These are phyloP conservation scores for Listronotus oregonensis DNA, from an alignment of 1,140 invertebrate species.

Conservation along the genomic window DNA sequence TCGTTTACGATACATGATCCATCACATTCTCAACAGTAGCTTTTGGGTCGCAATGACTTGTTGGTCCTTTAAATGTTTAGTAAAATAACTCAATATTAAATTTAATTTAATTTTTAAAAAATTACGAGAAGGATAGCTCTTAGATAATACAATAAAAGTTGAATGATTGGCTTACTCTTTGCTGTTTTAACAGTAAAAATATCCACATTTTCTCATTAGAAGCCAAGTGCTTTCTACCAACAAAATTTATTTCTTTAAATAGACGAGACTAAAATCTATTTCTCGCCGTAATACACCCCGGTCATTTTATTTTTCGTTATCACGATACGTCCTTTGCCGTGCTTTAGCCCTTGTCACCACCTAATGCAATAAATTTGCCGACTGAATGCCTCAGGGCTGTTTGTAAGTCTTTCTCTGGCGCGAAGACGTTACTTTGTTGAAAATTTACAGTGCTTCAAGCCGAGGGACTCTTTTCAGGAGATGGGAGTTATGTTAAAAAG, in stretches of 20 bases:
- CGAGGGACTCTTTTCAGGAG: conserved; percentile 12
- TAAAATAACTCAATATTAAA: no score
- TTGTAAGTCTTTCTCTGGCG: conserved; percentile 41
- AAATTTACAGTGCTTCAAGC: conserved; percentile 34
- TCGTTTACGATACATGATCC: no score
- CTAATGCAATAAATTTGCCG: conserved; percentile 54
- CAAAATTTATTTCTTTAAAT: background rate
- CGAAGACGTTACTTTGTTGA: conserved; percentile 28
- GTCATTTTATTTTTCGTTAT: conserved; percentile 52
- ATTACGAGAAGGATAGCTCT: no score
- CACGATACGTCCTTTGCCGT: conserved; percentile 49
- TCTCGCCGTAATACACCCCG: conserved; percentile 25
- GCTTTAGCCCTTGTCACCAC: conserved; percentile 53
- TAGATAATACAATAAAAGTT: no score
- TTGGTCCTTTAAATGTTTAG: no score
- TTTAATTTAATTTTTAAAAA: no score
- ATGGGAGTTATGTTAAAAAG: conserved; percentile 27
- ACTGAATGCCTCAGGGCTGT: conserved; percentile 46
- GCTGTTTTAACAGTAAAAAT: no score
- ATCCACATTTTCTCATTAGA: no score
- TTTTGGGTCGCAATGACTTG: no score
- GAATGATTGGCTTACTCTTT: no score
- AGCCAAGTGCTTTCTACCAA: no score
- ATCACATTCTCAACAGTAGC: no score
- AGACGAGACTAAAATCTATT: conserved; percentile 15